Evolutionary conservation across 1,140 invertebrate genomes (phyloP), one percentile per base, ranked within the genome.

Genomic region (Cecropterus lyciades): DNA sequence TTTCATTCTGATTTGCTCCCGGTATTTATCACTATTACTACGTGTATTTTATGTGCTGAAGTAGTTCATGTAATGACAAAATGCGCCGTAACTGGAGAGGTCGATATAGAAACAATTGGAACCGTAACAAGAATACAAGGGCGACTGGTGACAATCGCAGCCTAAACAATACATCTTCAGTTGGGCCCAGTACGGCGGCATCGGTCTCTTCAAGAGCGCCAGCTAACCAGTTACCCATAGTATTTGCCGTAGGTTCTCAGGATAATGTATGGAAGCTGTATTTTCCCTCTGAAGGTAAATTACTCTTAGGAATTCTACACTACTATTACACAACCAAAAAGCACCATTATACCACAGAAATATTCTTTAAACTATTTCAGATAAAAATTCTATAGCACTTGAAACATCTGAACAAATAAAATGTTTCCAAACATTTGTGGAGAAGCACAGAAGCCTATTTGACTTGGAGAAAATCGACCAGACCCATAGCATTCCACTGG

Each of bases 221-320:
- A 52, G 82, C 84, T 16, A 89, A 89, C 60, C 87, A 89, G 56
- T 16, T 81, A 51, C 86, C 87, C 3, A 72, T 87, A 52, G 73
- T 86, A 15, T 51, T 91, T 42, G 69, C 79, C 13, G 70, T 90
- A 46, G 68, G 63, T 49, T 55, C 70, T 8, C 77, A 93, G 27
- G 95, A 95, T 75, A 91, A 93, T 77, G 93, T 94, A 49, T 96
- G 95, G 95, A 94, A 93, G 67, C 77, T 95, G 7, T 96, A 96
- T 87, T 95, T 96, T 82, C 92, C 94, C 55, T 92, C 94, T 64
- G 93, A 95, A 93, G 93, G 95, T 95, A 8, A 33, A 7, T 33
- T 33, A 8, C 9, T 4, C 3, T 33, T 4, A 33, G 2, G 3
- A 9, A 7, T 33, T n/a, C n/a, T n/a, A n/a, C n/a, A n/a, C n/a